Base-by-base conservation (phyloP, 2,888 invertebrate species). In the Rhabditophanes sp. region DNA sequence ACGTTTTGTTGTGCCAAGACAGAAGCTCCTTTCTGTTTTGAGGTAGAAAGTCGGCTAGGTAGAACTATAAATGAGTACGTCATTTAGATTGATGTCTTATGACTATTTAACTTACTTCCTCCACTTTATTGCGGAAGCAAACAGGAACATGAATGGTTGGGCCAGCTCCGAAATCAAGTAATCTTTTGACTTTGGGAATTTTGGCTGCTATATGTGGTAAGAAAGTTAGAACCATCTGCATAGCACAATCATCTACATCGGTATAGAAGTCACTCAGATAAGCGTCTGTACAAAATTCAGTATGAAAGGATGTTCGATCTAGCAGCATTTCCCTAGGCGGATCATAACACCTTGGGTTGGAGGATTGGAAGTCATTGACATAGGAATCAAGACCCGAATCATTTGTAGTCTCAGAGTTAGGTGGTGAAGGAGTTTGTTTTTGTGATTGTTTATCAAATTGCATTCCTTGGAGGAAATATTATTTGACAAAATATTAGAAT, bases 201-300 rank as follows among this genome's bases (percentile, higher is more conserved):
- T 56, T 37, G 11, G 47, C 55, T 21, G 50, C 58, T 20, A 62
- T 46, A 29, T 42, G 47, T 11, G 60, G 60, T 36, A 60, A 35
- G 29, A 54, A 60, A n/a, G 44, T 50, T 18, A 63, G 40, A 17
- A 60, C 53, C 48, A 60, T 53, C 32, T 58, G 61, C 59, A 59
- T 59, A 11, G 59, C 59, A 11, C 57, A 51, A 20, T 59, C 59
- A 1, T 61, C 55, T 17, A 59, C 46, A 21, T 48, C 39, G 5
- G 43, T 44, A 38, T 59, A 59, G 35, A 59, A 59, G 40, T 59
- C 60, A 44, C 38, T 39, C 17, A 56, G 41, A 34, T 56, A 56
- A 20, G 47, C 53, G 8, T 46, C 42, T 14, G 56, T 57, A 9
- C 47, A 40, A 36, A 52, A 56, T 25, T 54, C 50, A 9, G 44